Evolutionary conservation across 2,888 invertebrate species (phyloP).

Genomic region (Hirtodrosophila trivittata): DNA sequence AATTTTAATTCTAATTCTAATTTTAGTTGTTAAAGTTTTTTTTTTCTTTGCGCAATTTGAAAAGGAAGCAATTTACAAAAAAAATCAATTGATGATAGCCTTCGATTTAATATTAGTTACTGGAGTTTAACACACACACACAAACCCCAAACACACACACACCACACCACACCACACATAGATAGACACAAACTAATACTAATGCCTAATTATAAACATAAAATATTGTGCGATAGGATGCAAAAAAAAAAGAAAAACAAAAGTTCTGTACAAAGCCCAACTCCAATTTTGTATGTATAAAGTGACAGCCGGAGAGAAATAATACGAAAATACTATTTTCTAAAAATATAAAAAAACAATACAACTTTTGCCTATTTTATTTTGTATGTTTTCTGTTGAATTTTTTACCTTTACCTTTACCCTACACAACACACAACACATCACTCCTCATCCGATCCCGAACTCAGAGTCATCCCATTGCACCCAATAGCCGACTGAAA

Average conservation of each 20-base stretch:
- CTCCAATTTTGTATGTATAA: constrained; percentile 76
- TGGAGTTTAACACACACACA: constrained; percentile 57
- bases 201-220: constrained; percentile 43
- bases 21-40: constrained; percentile 72
- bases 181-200: constrained; percentile 47
- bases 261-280: constrained; percentile 74
- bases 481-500: constrained; percentile 25
- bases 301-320: constrained; percentile 48
- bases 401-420: constrained; percentile 11
- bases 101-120: constrained; percentile 61
- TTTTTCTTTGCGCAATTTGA: constrained; percentile 56
- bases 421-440: too few relatives aligned
- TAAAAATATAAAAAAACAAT: constrained; percentile 61
- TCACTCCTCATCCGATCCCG: too few relatives aligned
- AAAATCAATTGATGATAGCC: constrained; percentile 35
- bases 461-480: too few relatives aligned
- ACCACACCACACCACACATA: not conserved
- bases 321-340: constrained; percentile 70
- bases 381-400: constrained; percentile 23
- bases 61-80: constrained; percentile 45
- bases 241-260: constrained; percentile 9
- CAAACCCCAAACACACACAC: constrained; percentile 27
- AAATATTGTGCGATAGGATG: constrained; percentile 46
- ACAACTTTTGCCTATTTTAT: constrained; percentile 38
- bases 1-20: constrained; percentile 58